Evolutionary conservation across 2,888 invertebrate species (phyloP), one percentile per base, ranked within the genome.

Genomic region (Azorinus chamasolen): DNA sequence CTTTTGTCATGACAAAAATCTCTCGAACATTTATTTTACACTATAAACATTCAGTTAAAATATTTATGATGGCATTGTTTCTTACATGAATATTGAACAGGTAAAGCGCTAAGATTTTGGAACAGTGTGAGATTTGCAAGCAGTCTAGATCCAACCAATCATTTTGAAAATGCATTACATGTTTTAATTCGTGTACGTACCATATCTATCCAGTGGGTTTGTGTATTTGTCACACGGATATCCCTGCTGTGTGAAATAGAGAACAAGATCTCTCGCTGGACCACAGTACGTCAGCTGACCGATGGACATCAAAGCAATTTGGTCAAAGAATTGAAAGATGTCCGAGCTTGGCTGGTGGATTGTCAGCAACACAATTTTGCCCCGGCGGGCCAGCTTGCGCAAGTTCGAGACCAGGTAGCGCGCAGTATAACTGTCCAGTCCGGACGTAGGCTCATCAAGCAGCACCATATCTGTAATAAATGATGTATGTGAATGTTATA

Each of bases 141-240:
- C 4, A 32, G 32, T 32, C 32, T 32, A n/a, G n/a, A n/a, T 32
- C 4, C 32, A 32, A 32, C 32, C n/a, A n/a, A 32, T 32, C 32
- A 32, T 10, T 32, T 4, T 32, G 10, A 6, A 6, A 4, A 32
- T 6, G 4, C 5, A 32, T 32, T 6, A 32, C 32, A 32, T n/a
- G n/a, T n/a, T n/a, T n/a, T n/a, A n/a, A n/a, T n/a, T n/a, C n/a
- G n/a, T 5, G 10, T 24, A 55, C 57, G 70, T 73, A 88, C 89
- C 83, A 61, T 98, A 99, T 93, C 98, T 98, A 96, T 98, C 98
- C 5, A 99, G 94, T 0, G 99, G 99, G 93, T 99, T 99, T 92
- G 99, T 98, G 59, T 98, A 94, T 91, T 97, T 97, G 0, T 98
- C 98, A 93, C 99, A 99, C 0, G 98, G 98, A 92, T 98, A 98